Conservation (phyloP, 1,140 invertebrate genomes). For the Drosophila takahashii region DNA sequence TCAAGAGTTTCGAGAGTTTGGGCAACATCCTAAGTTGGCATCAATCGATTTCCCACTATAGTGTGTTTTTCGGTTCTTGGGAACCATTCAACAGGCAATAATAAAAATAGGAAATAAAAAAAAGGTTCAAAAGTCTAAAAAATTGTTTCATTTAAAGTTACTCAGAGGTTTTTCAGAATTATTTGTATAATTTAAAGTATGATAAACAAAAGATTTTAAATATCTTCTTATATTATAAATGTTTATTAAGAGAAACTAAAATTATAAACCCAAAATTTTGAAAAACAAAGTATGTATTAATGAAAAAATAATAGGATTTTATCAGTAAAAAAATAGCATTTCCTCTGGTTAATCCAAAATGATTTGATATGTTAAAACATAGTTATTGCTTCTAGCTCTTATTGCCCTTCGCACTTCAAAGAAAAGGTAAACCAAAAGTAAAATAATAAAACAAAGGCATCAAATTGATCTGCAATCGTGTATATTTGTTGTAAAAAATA, state of each 20-base stretch:
- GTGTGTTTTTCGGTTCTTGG: not conserved
- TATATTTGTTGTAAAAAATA: slow-evolving; percentile 73
- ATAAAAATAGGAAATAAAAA: not conserved
- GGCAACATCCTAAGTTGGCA: slow-evolving; percentile 34
- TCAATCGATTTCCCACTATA: slow-evolving; percentile 9
- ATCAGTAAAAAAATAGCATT: no score
- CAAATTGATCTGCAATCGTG: slow-evolving; percentile 41
- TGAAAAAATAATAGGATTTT: no score
- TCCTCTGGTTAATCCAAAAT: slow-evolving; percentile 2
- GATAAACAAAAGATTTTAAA: not conserved
- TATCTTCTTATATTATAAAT: no score
- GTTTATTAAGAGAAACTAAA: no score
- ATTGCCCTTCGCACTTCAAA: slow-evolving; percentile 65
- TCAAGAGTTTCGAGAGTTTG: slow-evolving; percentile 61
- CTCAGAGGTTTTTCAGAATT: not conserved
- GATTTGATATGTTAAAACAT: slow-evolving; percentile 64
- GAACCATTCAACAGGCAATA: slow-evolving; percentile 19
- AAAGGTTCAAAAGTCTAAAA: not conserved
- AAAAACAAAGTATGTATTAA: no score
- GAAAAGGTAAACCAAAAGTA: slow-evolving; percentile 4
- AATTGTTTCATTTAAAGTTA: not conserved
- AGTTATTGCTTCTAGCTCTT: slow-evolving; percentile 49
- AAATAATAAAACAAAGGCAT: slow-evolving; percentile 36
- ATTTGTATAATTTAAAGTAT: not conserved
- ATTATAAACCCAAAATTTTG: no score